Base-by-base conservation (phyloP, 2,888 invertebrate species). In the Beris chalybata region DNA sequence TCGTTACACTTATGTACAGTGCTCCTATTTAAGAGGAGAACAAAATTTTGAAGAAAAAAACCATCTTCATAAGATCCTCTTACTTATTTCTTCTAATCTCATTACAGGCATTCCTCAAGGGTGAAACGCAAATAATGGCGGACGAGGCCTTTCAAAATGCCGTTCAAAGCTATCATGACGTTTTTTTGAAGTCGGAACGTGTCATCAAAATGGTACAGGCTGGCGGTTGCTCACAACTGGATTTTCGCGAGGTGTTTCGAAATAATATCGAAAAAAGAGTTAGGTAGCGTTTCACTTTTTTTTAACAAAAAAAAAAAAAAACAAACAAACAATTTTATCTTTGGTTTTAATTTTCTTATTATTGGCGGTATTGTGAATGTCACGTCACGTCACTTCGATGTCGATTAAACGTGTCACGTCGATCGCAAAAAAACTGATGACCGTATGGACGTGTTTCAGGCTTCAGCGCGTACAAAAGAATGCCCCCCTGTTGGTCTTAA, bases 141-240 rank as follows among this genome's bases (percentile, higher is more conserved):
- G 97, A 97, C 79, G 97, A 97, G 82, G 99, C 99, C 64, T 99
- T 99, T 82, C 97, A 95, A 78, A 98, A 98, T 82, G 98, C 98
- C 45, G 95, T 99, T 64, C 96, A 97, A 81, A 95, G 93, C 75
- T 95, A 94, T 82, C 90, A 88, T 78, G 96, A 96, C 79, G 95
- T 97, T 70, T 99, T 99, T 83, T 86, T 99, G 52, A 95, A 95
- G 80, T 97, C 97, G 44, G 99, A 99, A 79, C 86, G 99, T 71
- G 95, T 98, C 53, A 86, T 91, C 71, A 93, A 94, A 82, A 97
- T 99, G 93, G 98, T 99, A 61, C 91, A 92, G 76, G 94, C 97
- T 64, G 99, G 99, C 48, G 98, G 97, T 71, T 98, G 97, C 82
- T 97, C 97, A 55, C 95, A 96, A 75, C 92, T 97, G 82, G 99